phyloP scores from a whole-genome alignment of 1,140 invertebrate genomes.

The Danaus melanippus region DNA sequence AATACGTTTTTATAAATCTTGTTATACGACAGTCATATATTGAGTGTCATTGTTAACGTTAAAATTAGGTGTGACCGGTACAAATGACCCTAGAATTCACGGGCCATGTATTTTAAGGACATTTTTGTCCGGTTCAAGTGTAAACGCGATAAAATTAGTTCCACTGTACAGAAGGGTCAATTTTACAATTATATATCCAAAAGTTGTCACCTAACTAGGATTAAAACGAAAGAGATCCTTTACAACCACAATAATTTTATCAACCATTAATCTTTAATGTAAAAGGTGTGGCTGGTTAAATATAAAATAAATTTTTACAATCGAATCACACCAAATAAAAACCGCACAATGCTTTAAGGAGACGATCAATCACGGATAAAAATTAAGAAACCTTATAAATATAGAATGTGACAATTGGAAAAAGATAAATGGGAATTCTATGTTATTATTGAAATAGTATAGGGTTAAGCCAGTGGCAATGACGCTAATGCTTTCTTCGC shows the following conservation, averaged over 20 bases:
- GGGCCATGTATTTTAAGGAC: constrained; percentile 57
- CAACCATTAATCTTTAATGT: constrained; percentile 22
- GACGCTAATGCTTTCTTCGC: constrained; percentile 51
- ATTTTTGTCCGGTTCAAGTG: constrained; percentile 45
- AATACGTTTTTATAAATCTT: too few species aligned
- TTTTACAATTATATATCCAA: constrained; percentile 34
- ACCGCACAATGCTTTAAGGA: constrained; percentile 43
- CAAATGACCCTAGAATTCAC: constrained; percentile 54
- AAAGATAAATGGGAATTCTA: constrained; percentile 51
- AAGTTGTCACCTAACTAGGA: too few species aligned
- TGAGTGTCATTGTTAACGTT: constrained; percentile 31
- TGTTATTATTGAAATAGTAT: constrained; percentile 40
- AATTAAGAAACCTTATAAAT: constrained; percentile 23
- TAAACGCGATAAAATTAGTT: constrained; percentile 61
- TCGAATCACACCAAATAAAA: constrained; percentile 28
- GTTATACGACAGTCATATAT: too few species aligned
- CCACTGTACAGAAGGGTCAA: constrained; percentile 49
- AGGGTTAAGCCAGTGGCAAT: constrained; percentile 43
- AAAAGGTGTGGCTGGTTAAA: constrained; percentile 32
- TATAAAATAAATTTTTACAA: constrained; percentile 11
- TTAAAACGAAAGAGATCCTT: too few species aligned
- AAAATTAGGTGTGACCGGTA: constrained; percentile 50
- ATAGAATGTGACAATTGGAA: constrained; percentile 41
- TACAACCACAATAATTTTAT: too few species aligned
- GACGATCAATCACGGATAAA: constrained; percentile 41